Percentiles rank a stretch among this genome's conserved stretches.
phyloP scores from a whole-genome alignment of 2,888 invertebrate genomes.

The Pachydiplax longipennis region DNA sequence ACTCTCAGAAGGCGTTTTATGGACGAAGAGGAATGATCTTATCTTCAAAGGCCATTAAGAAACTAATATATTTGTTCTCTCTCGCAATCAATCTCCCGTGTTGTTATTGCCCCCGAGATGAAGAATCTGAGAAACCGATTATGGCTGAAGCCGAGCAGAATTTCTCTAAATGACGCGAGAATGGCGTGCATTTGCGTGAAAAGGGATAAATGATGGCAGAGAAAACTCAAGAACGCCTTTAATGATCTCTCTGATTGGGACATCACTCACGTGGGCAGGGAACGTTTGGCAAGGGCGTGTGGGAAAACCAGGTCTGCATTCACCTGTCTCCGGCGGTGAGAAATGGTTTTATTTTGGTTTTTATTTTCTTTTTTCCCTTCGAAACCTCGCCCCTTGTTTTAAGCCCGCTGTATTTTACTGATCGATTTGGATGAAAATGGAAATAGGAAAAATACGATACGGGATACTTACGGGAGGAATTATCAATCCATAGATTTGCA shows the following conservation, averaged over 20 bases:
- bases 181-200: neutral
- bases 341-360: constrained; percentile 25
- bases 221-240: neutral
- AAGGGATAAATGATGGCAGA: neutral
- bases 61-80: no score
- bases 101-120: neutral
- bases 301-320: constrained; percentile 11
- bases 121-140: neutral
- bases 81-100: neutral
- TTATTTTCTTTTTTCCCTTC: neutral
- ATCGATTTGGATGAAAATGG: neutral
- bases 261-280: neutral
- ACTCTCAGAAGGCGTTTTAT: no score
- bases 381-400: neutral
- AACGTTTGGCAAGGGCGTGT: neutral
- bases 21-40: no score
- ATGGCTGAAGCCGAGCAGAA: neutral
- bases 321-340: constrained; percentile 13
- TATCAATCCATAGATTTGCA: no score
- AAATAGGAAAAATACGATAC: neutral
- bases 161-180: neutral
- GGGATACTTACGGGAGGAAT: neutral
- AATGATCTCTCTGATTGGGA: neutral
- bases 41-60: no score
- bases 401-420: neutral